Percentiles rank a stretch among this genome's conserved stretches.
Conservation (phyloP, 2,888 invertebrate species). For the Diarsia mendica region DNA sequence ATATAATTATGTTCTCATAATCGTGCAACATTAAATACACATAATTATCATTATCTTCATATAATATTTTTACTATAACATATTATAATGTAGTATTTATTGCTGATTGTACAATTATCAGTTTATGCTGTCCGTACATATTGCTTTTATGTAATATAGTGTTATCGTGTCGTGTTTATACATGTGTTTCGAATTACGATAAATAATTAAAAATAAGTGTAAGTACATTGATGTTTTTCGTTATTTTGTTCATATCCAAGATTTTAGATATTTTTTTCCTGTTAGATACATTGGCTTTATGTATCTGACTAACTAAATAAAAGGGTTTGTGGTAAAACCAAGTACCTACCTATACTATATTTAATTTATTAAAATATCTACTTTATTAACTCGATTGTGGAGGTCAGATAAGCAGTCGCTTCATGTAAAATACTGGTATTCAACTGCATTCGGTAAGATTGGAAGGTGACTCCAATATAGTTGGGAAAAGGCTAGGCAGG, state of each 20-base stretch:
- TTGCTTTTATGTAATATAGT: constrained; percentile 23
- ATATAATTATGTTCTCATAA: background rate
- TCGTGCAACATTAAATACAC: background rate
- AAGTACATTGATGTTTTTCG: constrained; percentile 22
- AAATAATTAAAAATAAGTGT: constrained; percentile 19
- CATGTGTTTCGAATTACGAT: constrained; percentile 23
- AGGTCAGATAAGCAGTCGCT: no score
- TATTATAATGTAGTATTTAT: background rate
- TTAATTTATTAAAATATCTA: background rate
- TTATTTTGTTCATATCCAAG: constrained; percentile 9
- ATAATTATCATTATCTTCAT: no score
- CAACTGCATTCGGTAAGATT: no score
- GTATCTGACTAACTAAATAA: background rate
- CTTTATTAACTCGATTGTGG: background rate
- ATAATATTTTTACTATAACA: background rate
- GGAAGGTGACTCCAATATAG: no score
- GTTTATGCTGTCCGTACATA: background rate
- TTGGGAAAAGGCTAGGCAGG: no score
- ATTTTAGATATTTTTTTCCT: constrained; percentile 17
- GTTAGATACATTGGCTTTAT: constrained; percentile 3
- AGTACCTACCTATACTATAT: background rate
- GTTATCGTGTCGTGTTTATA: constrained; percentile 15
- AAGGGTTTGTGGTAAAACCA: background rate
- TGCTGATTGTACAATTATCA: background rate
- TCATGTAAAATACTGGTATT: no score